These are phyloP conservation scores for Rafetus swinhoei DNA, from an alignment of 2,113 vertebrate genomes.

Conservation along the genomic window DNA sequence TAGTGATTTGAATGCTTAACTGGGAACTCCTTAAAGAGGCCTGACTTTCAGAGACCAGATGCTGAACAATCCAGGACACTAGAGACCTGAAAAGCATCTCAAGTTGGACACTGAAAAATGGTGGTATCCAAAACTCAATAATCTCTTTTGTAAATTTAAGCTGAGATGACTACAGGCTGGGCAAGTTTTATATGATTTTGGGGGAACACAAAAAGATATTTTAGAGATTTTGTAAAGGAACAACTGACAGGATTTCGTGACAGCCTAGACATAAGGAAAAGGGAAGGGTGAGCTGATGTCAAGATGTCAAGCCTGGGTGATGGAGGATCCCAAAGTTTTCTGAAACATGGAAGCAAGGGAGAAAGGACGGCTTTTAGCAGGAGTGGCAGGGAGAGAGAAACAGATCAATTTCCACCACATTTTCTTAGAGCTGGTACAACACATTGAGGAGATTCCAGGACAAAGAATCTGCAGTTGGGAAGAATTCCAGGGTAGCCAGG, in stretches of 20 bases:
- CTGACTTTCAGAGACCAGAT: neutral
- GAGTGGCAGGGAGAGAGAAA: neutral
- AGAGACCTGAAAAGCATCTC: fast-evolving
- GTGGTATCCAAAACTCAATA: neutral
- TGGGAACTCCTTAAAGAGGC: neutral
- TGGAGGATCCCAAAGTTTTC: neutral
- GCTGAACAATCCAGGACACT: fast-evolving
- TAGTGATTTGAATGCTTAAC: neutral
- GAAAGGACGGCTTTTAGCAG: neutral
- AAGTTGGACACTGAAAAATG: neutral
- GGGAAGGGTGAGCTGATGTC: neutral
- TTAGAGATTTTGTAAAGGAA: neutral
- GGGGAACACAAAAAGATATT: neutral
- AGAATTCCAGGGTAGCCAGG: neutral
- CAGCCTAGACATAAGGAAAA: neutral
- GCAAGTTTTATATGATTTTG: fast-evolving
- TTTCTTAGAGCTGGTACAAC: neutral
- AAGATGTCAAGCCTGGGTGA: neutral
- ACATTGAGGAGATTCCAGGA: neutral
- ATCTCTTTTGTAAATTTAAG: neutral
- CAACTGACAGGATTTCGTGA: neutral
- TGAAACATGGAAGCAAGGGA: neutral
- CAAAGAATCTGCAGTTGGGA: neutral
- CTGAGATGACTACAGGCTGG: neutral
- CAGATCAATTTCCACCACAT: neutral